Base-by-base conservation (phyloP, 2,113 vertebrate genomes). In the Oxygymnocypris stewartii region DNA sequence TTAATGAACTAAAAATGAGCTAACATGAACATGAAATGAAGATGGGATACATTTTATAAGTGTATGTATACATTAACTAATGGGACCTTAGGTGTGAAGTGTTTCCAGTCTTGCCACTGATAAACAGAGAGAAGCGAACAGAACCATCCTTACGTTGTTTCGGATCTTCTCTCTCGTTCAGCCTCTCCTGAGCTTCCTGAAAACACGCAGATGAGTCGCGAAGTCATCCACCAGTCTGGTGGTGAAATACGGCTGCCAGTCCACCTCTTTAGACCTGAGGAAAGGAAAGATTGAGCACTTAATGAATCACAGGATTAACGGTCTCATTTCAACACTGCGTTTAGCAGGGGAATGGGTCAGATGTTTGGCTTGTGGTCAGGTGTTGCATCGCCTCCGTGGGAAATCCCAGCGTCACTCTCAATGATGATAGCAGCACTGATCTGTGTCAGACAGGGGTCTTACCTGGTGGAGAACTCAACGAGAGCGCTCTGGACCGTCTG, bases 211-310 rank as follows among this genome's bases (percentile, higher is more conserved):
- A 92, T 99, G 98, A 85, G 98, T 98, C 89, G 97, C 97, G 90
- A 99, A 99, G 90, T 99, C 97, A 91, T 99, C 98, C 92, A 99
- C 97, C 91, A 99, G 96, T 86, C 97, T 95, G 87, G 98, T 99
- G 84, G 98, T 99, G 91, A 99, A 99, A 92, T 99, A 99, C 93
- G 97, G 97, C 93, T 99, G 98, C 98, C 98, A 99, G 94, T 99
- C 98, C 94, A 98, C 97, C 92, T 99, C 98, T 93, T 99, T 99
- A 87, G 97, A 98, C 94, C 98, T 99, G 85, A 9, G 51, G 77
- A 87, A 87, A n/a, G 86, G 79, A 81, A 40, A 80, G 31, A 59
- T 35, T 31, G 14, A 31, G 25, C 6, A 11, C 77, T 12, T 16
- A 25, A 44, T 75, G 42, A 75, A 25, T 47, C 42, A 47, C 13